A percentile compares a stretch with the other conserved stretches of the same genome.
These are phyloP conservation scores for Ooceraea biroi DNA, from an alignment of 1,140 invertebrate genomes.

Conservation along the genomic window DNA sequence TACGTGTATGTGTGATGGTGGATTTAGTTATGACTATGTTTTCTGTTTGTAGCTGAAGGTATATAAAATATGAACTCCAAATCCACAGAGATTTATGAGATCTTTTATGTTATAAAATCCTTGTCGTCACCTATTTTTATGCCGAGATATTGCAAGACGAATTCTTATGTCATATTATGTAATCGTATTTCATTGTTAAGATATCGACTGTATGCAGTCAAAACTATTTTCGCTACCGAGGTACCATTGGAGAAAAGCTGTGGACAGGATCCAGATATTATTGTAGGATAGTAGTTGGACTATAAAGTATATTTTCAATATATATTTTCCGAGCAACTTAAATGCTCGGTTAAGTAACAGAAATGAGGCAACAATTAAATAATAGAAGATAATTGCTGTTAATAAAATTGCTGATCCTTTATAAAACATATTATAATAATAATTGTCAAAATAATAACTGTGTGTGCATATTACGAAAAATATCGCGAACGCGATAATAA, in stretches of 20 bases:
- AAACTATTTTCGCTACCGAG: slow-evolving; percentile 13
- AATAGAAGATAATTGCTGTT: neutral
- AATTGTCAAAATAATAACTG: neutral
- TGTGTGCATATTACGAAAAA: neutral
- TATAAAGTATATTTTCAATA: neutral
- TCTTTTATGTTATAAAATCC: slow-evolving; percentile 11
- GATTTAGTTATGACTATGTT: neutral
- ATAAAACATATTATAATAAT: neutral
- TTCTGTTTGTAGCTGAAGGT: neutral
- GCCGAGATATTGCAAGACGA: neutral
- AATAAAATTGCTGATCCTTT: neutral
- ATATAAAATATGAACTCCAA: neutral
- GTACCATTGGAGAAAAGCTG: slow-evolving; percentile 9
- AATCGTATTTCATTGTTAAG: slow-evolving; percentile 44
- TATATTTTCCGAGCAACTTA: neutral
- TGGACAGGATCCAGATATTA: neutral
- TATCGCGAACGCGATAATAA: neutral
- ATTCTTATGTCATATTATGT: neutral
- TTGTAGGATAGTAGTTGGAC: neutral
- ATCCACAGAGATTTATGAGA: slow-evolving; percentile 24
- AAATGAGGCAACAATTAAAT: neutral
- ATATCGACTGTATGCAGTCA: slow-evolving; percentile 22
- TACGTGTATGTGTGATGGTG: neutral
- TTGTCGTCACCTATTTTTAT: slow-evolving; percentile 36
- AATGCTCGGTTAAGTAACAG: neutral